Base-by-base conservation (phyloP, 2,113 vertebrate genomes). In the Thunnus thynnus region DNA sequence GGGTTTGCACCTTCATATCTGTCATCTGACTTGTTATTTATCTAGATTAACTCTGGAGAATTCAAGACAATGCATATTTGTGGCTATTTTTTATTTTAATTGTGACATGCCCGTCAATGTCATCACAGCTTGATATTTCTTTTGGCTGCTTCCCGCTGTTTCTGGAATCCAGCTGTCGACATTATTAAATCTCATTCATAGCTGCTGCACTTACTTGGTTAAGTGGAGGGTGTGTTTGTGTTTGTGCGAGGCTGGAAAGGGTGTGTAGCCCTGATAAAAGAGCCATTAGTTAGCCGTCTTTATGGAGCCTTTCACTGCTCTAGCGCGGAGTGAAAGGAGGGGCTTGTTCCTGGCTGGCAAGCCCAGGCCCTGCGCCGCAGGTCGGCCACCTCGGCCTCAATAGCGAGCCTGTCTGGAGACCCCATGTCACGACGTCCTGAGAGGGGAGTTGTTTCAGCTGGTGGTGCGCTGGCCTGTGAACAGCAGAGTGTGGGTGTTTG, bases 381-480 rank as follows among this genome's bases (percentile, higher is more conserved):
- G 18, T 69, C 22, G 32, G 52, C 50, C 82, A 52, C 78, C 55
- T 80, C 67, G 10, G 47, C 76, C 85, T 91, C 83, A 92, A 92
- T 90, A 72, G 78, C 52, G 2, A 74, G 62, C 69, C 79, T 90
- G 88, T 91, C 72, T 85, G 86, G 41, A 80, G 83, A 82, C 76
- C 83, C 78, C 62, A 12, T 90, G 89, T 84, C 87, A 80, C 6
- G 48, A 83, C 86, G 93, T 91, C 89, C 90, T 91, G 86, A 73
- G 82, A 81, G 83, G 86, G 75, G 84, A 87, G 91, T 92, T 91
- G 89, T 93, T 91, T 89, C 87, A 92, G 90, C 88, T 91, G 89
- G n/a, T 10, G 63, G 30, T 63, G 64, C 22, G 17, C 75, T 74
- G 72, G 64, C 62, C 73, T 80, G 72, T 62, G 44, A 20, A 1